phyloP scores from a whole-genome alignment of 1,140 invertebrate genomes.

The Formica exsecta region DNA sequence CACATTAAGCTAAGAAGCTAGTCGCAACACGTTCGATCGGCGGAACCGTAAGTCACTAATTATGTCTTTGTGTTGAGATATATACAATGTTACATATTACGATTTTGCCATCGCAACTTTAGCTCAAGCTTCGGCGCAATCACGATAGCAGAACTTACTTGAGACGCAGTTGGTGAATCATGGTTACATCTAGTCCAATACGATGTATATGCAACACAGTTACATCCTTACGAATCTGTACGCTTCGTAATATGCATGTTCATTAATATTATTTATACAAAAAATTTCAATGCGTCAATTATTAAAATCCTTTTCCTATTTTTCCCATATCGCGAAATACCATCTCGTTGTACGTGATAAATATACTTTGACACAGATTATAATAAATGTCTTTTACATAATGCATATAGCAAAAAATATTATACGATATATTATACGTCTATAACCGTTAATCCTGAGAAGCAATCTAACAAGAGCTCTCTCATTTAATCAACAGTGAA shows the following conservation, averaged over 20 bases:
- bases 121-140: slow-evolving; percentile 4
- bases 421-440: too few species aligned
- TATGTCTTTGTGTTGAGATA: not conserved
- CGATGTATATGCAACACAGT: slow-evolving; percentile 59
- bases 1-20: slow-evolving; percentile 82
- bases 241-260: slow-evolving; percentile 60
- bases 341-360: too few species aligned
- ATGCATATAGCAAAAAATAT: too few species aligned
- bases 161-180: slow-evolving; percentile 50
- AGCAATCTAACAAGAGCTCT: not conserved
- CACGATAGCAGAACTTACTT: not conserved
- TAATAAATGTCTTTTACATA: too few species aligned
- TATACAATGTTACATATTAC: not conserved
- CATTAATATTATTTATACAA: slow-evolving; percentile 55
- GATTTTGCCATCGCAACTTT: slow-evolving; percentile 3
- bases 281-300: slow-evolving; percentile 10
- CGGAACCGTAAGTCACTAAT: not conserved
- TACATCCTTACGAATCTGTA: slow-evolving; percentile 52
- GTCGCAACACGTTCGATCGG: slow-evolving; percentile 66
- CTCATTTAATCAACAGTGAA: not conserved
- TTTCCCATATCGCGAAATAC: not conserved
- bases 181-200: slow-evolving; percentile 81
- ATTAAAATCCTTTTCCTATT: not conserved
- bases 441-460: too few species aligned
- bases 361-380: too few species aligned